Evolutionary conservation across 2,888 invertebrate species (phyloP), one percentile per base, ranked within the genome.

Genomic region (Nasonia oneida): DNA sequence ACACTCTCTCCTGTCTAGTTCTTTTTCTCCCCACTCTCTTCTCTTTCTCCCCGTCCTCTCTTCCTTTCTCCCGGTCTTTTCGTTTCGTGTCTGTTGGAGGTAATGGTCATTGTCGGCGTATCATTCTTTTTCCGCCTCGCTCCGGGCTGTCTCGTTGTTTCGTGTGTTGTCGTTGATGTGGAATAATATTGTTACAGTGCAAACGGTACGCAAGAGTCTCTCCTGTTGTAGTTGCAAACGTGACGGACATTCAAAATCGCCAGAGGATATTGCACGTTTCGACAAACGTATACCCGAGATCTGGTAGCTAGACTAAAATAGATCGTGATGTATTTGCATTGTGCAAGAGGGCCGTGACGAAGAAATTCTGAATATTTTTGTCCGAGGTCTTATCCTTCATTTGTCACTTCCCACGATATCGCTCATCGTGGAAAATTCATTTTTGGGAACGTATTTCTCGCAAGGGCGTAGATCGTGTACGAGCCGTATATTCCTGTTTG

Each of bases 1-100:
- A 42, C 71, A 23, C 81, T 53, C 71, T n/a, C 81, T 53, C 29
- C 53, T 33, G n/a, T 74, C 47, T 42, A 29, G 33, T 47, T 47
- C 61, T 33, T 6, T 47, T 70, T 33, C 37, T 23, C 50, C 5
- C 50, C 5, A 42, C 42, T 12, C 61, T 39, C 12, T n/a, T 8
- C 37, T 42, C 14, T 33, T 47, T 47, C 5, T 61, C 6, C 4
- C 39, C 10, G 3, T 18, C 70, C 39, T 23, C 10, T 23, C 23
- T 23, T 23, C 23, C 23, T 23, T 23, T 23, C 18, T 23, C 10
- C 18, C 12, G 29, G 33, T 50, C 57, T 81, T 47, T 39, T 47
- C 10, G 18, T 37, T 18, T 71, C n/a, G 39, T 23, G 61, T 23
- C 39, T 39, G 23, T 12, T 1, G 42, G 15, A 23, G 71, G 74